Evolutionary conservation across 2,113 vertebrate genomes (phyloP).

Genomic region (Zosterops pallidus): DNA sequence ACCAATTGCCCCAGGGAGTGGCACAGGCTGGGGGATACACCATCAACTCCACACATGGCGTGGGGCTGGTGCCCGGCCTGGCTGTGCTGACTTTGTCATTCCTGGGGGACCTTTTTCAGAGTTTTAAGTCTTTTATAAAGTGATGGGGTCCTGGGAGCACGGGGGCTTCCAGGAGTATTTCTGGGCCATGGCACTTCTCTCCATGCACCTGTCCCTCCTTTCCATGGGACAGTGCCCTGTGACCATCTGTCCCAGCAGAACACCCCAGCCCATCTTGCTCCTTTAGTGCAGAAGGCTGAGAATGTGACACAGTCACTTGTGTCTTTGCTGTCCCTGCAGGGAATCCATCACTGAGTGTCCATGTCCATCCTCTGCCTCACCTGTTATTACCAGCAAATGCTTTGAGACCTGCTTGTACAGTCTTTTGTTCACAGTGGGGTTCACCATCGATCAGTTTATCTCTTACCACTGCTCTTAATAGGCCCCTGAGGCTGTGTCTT

Average conservation of each 20-base stretch:
- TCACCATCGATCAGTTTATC: neutral
- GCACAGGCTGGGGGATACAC: neutral
- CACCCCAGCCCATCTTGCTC: neutral
- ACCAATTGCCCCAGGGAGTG: accelerated
- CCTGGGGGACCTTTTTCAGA: neutral
- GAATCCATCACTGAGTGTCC: neutral
- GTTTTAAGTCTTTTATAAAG: neutral
- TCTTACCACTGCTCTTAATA: neutral
- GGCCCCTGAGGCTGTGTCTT: neutral
- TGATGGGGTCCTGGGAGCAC: neutral
- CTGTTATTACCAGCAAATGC: neutral
- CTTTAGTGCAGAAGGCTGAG: neutral
- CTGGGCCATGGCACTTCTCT: neutral
- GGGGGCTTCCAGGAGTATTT: neutral
- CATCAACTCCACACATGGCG: neutral
- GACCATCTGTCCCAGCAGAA: neutral
- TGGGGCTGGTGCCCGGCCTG: neutral
- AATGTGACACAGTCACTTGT: neutral
- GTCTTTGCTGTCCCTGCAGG: neutral
- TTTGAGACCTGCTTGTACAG: neutral
- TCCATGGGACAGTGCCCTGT: neutral
- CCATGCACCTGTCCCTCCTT: accelerated
- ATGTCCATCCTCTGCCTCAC: neutral
- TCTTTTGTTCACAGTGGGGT: neutral
- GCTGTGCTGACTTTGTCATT: neutral